These are phyloP conservation scores for Coccyzus lansbergi DNA, from an alignment of 2,797 vertebrate genomes.

Conservation along the genomic window DNA sequence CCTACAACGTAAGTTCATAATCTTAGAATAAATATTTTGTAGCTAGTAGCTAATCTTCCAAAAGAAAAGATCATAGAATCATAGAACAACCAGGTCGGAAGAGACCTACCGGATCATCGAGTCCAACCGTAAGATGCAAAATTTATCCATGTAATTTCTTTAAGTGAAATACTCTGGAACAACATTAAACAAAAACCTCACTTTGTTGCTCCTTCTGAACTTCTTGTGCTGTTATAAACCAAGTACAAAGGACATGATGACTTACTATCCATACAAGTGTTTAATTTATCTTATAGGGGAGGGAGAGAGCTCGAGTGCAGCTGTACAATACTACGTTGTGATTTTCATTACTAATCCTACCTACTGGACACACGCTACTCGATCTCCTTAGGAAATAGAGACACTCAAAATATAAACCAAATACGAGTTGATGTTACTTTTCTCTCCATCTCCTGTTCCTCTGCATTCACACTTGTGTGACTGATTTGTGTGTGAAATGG, in stretches of 20 bases:
- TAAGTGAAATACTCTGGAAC: conserved; percentile 44
- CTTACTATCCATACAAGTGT: not conserved
- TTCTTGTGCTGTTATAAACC: conserved; percentile 31
- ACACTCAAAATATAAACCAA: not conserved
- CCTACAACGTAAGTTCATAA: not conserved
- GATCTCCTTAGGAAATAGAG: not conserved
- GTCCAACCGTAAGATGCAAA: too few relatives aligned
- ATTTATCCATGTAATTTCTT: conserved; percentile 49
- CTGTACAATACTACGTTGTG: not conserved
- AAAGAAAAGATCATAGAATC: too few relatives aligned
- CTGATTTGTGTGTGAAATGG: conserved; percentile 65
- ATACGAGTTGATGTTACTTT: conserved; percentile 22
- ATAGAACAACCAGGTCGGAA: too few relatives aligned
- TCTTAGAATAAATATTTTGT: not conserved
- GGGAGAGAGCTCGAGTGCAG: not conserved
- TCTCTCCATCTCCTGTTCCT: conserved; percentile 42
- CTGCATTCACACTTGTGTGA: conserved; percentile 40
- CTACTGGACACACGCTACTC: not conserved
- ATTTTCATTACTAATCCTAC: not conserved
- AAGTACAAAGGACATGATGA: not conserved
- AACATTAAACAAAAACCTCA: not conserved
- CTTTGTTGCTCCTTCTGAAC: conserved; percentile 15
- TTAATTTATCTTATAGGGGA: not conserved
- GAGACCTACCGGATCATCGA: too few relatives aligned
- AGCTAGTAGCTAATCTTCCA: conserved; percentile 14